Evolutionary conservation across 2,797 vertebrate species (phyloP).

Genomic region (Megaceryle alcyon): DNA sequence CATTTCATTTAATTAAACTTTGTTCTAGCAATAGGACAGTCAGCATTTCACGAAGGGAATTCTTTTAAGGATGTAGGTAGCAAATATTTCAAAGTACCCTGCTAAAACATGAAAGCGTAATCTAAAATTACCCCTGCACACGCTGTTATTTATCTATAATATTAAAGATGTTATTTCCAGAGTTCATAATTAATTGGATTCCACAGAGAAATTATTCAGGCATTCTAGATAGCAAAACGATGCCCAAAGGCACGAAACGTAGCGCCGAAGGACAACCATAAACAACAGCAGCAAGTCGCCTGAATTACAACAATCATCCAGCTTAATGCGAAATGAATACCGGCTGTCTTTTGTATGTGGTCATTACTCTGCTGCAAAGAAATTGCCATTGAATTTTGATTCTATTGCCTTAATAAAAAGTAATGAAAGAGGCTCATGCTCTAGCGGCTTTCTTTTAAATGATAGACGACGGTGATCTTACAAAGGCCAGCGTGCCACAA

Average conservation of each 20-base stretch:
- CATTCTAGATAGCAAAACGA: constrained; percentile 64
- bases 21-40: constrained; percentile 66
- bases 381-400: constrained; percentile 76
- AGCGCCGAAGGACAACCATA: constrained; percentile 61
- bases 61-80: constrained; percentile 69
- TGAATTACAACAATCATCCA: constrained; percentile 58
- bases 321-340: constrained; percentile 69
- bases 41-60: constrained; percentile 72
- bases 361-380: constrained; percentile 63
- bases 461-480: constrained; percentile 33
- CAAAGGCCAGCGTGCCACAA: constrained; percentile 50
- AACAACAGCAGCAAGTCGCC: constrained; percentile 47
- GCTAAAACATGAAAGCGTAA: constrained; percentile 68
- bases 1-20: constrained; percentile 80
- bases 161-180: constrained; percentile 73
- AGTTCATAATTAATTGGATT: constrained; percentile 76
- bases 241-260: constrained; percentile 56
- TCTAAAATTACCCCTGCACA: constrained; percentile 64
- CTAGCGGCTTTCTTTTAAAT: constrained; percentile 62
- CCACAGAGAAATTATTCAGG: constrained; percentile 71
- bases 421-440: constrained; percentile 73
- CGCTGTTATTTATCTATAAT: constrained; percentile 70
- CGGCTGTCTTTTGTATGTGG: constrained; percentile 53
- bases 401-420: constrained; percentile 76
- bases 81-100: constrained; percentile 67